Percentiles rank a stretch among this genome's conserved stretches.
These are phyloP conservation scores for Conomelus anceps DNA, from an alignment of 2,888 invertebrate genomes.

Conservation along the genomic window DNA sequence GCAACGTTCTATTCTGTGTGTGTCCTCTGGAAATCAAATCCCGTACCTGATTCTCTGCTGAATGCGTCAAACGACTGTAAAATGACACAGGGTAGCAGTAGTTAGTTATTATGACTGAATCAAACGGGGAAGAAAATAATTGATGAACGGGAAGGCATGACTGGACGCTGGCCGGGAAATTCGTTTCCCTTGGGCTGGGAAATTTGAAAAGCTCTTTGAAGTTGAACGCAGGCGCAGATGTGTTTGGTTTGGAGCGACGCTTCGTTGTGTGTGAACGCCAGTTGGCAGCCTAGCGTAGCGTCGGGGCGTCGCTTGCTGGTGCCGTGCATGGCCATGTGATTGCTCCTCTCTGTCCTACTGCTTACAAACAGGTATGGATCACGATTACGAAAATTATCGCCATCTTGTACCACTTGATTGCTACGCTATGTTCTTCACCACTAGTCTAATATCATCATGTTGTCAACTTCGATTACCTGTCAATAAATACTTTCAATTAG, in stretches of 20 bases:
- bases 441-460: too few relatives aligned
- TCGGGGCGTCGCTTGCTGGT: background rate
- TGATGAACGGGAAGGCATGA: background rate
- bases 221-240: background rate
- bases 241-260: background rate
- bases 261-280: background rate
- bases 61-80: background rate
- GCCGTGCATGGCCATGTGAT: background rate
- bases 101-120: background rate
- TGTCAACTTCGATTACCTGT: too few relatives aligned
- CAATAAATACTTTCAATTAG: too few relatives aligned
- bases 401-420: too few relatives aligned
- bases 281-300: background rate
- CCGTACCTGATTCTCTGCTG: background rate
- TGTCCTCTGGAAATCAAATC: background rate
- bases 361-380: background rate
- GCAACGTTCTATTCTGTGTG: too few relatives aligned
- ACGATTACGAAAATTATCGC: background rate
- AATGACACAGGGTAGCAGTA: background rate
- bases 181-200: background rate
- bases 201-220: background rate
- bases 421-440: too few relatives aligned
- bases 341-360: background rate
- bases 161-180: background rate
- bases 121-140: background rate